Evolutionary conservation across 2,113 vertebrate genomes (phyloP).

Genomic region (Taxidea taxus): DNA sequence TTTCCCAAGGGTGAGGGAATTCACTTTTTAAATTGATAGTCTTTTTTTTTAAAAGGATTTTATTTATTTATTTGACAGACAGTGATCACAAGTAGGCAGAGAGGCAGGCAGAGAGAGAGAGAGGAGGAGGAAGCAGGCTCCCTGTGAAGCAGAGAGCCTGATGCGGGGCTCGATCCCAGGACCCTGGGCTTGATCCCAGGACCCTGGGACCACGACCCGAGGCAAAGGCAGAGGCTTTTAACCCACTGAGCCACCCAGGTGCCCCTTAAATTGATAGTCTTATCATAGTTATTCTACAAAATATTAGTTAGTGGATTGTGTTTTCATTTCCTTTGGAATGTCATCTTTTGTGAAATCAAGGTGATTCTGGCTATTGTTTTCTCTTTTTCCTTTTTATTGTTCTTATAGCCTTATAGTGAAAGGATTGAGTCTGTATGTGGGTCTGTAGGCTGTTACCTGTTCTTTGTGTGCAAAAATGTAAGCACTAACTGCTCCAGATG

Average conservation of each 20-base stretch:
- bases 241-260: too few species aligned
- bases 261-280: neutral
- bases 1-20: neutral
- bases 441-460: slow-evolving; percentile 45
- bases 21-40: neutral
- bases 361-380: neutral
- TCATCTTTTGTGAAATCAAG: neutral
- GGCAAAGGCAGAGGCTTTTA: too few species aligned
- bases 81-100: too few species aligned
- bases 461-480: slow-evolving; percentile 66
- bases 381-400: neutral
- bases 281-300: neutral
- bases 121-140: too few species aligned
- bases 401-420: neutral
- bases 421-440: neutral
- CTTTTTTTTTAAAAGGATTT: too few species aligned
- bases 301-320: neutral
- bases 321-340: neutral
- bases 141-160: too few species aligned
- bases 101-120: too few species aligned
- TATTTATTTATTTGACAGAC: too few species aligned
- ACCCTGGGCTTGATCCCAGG: too few species aligned
- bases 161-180: too few species aligned
- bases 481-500: slow-evolving; percentile 73
- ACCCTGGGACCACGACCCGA: too few species aligned